Evolutionary conservation across 2,113 vertebrate genomes (phyloP).

Genomic region (Mystacornis crossleyi): DNA sequence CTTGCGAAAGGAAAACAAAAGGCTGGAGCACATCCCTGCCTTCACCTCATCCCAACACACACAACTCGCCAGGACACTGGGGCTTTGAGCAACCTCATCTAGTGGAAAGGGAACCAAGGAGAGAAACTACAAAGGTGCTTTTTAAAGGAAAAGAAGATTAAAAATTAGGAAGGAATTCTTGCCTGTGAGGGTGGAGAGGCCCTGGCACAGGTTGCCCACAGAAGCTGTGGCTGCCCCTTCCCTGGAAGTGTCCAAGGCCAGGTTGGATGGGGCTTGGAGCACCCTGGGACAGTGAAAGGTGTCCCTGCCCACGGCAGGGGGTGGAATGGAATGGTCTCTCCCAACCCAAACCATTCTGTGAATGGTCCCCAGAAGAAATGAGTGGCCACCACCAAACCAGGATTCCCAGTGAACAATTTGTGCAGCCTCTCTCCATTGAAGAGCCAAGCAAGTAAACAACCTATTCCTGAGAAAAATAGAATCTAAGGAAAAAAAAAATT

Average conservation of each 20-base stretch:
- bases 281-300: background rate
- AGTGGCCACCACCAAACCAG: background rate
- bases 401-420: background rate
- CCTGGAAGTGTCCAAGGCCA: background rate
- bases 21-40: background rate
- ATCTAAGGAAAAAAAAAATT: background rate
- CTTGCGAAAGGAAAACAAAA: background rate
- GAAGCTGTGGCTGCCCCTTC: background rate
- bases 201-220: background rate
- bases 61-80: fast-evolving
- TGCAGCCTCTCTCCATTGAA: background rate
- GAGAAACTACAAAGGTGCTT: background rate
- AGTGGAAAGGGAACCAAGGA: background rate
- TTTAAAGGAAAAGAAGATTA: background rate
- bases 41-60: background rate
- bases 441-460: background rate
- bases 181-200: background rate
- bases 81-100: background rate
- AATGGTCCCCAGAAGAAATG: background rate
- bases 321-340: background rate
- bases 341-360: background rate
- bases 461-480: background rate
- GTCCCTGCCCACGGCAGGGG: background rate
- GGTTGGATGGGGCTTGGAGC: fast-evolving
- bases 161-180: background rate